Conservation (phyloP, 2,888 invertebrate genomes). For the Timandra comae region DNA sequence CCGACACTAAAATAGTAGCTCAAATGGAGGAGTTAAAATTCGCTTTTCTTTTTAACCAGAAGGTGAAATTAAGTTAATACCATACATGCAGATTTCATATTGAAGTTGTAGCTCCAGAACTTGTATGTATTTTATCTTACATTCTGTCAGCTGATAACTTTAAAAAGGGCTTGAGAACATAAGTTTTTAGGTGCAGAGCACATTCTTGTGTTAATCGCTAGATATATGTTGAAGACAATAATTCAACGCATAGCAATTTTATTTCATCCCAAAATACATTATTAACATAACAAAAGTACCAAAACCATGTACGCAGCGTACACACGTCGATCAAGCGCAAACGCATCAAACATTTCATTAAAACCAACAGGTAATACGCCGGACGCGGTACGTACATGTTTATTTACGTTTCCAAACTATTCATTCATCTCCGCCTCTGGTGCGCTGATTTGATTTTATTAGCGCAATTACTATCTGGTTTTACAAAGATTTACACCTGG, state of each 20-base stretch:
- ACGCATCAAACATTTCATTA: conserved; percentile 68
- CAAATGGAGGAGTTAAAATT: neutral
- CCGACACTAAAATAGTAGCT: neutral
- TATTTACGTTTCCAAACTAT: conserved; percentile 58
- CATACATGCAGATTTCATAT: too few species aligned
- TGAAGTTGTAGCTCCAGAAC: too few species aligned
- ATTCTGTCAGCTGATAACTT: neutral
- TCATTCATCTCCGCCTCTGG: conserved; percentile 46
- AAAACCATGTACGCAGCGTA: conserved; percentile 22
- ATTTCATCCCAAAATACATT: neutral
- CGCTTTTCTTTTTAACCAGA: neutral
- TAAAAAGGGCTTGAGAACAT: neutral
- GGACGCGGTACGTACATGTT: conserved; percentile 48
- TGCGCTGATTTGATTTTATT: conserved; percentile 62
- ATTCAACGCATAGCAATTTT: too few species aligned
- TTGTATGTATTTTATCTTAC: too few species aligned
- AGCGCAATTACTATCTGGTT: conserved; percentile 32
- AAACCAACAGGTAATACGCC: conserved; percentile 69
- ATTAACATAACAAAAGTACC: conserved; percentile 26
- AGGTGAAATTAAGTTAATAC: too few species aligned
- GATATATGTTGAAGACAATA: too few species aligned
- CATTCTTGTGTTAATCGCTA: neutral
- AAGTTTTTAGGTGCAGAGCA: neutral
- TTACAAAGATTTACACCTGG: conserved; percentile 23
- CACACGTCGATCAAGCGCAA: conserved; percentile 58